Conservation (phyloP, 2,888 invertebrate genomes). For the Lysandra bellargus region DNA sequence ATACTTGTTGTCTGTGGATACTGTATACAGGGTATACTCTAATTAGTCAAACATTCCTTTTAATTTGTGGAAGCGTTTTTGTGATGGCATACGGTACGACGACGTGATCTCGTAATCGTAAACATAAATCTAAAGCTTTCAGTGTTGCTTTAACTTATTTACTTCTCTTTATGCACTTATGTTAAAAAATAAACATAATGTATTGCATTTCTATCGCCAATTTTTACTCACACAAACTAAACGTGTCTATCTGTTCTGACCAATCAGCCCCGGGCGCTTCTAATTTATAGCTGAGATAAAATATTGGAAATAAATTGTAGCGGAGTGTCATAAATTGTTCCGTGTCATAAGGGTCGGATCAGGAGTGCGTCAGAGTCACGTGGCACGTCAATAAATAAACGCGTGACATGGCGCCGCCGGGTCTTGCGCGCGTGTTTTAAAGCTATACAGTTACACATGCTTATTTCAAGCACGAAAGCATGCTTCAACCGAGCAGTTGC, state of each 20-base stretch:
- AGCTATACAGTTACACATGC: not conserved
- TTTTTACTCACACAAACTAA: not conserved
- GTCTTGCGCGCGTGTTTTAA: constrained; percentile 51
- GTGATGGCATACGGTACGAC: constrained; percentile 4
- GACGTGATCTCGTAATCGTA: not conserved
- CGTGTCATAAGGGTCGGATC: constrained; percentile 6
- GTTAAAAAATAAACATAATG: too few relatives aligned
- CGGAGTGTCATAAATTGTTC: not conserved
- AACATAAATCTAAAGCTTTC: constrained; percentile 3
- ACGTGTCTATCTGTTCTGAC: not conserved
- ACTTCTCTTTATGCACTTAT: too few relatives aligned
- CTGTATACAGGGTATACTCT: not conserved
- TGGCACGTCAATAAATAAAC: constrained; percentile 53
- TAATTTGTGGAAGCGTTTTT: not conserved
- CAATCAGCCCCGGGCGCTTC: not conserved
- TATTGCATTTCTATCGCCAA: too few relatives aligned
- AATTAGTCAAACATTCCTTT: constrained; percentile 27
- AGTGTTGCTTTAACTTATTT: too few relatives aligned
- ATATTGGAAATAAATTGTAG: constrained; percentile 16
- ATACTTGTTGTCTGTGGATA: not conserved
- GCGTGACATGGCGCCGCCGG: constrained; percentile 55
- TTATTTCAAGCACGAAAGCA: too few relatives aligned
- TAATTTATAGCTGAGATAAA: constrained; percentile 14
- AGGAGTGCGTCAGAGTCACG: not conserved
- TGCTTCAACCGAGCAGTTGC: too few relatives aligned